These are phyloP conservation scores for Eurypyga helias DNA, from an alignment of 2,113 vertebrate genomes.

Conservation along the genomic window DNA sequence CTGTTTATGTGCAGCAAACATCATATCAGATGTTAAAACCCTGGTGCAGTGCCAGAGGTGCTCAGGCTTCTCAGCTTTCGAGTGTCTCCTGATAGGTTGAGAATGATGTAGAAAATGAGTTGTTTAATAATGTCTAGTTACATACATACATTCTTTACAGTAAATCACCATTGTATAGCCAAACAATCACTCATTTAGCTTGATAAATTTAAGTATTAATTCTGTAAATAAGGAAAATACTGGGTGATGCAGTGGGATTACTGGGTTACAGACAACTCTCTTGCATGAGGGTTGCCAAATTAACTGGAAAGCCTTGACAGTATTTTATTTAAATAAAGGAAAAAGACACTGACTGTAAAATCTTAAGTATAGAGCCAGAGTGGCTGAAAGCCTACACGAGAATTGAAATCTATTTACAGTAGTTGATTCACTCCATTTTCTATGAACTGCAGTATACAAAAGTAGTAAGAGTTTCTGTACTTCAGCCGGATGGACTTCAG, in stretches of 20 bases:
- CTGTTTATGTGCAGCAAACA: background rate
- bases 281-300: background rate
- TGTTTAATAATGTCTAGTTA: background rate
- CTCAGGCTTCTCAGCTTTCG: background rate
- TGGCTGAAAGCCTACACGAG: background rate
- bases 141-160: background rate
- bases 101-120: background rate
- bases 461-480: background rate
- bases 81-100: background rate
- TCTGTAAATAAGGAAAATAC: background rate
- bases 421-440: background rate
- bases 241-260: background rate
- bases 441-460: background rate
- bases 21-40: background rate
- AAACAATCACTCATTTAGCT: background rate
- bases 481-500: background rate
- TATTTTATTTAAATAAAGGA: background rate
- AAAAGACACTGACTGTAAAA: background rate
- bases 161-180: background rate
- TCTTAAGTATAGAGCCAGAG: background rate
- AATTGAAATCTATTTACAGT: fast-evolving
- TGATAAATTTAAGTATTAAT: background rate
- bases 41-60: background rate
- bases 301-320: background rate
- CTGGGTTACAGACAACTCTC: background rate